Evolutionary conservation across 2,888 invertebrate genomes (phyloP).

Genomic region (Micoletzkya japonica): DNA sequence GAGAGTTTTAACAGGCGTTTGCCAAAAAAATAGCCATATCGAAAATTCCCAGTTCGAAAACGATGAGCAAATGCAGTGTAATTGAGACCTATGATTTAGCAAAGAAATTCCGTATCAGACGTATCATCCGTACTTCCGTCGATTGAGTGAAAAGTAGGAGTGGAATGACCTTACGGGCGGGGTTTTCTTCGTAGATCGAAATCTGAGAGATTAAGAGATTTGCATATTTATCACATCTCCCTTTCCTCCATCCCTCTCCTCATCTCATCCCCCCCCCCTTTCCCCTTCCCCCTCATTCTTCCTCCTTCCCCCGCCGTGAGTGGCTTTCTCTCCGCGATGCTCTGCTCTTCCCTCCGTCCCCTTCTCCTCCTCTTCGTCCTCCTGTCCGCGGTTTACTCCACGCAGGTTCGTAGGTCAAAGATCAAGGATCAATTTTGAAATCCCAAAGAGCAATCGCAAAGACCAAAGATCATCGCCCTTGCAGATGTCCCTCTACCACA

Average conservation of each 20-base stretch:
- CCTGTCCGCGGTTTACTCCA: neutral
- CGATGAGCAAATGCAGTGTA: no score
- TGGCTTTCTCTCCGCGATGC: neutral
- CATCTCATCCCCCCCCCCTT: neutral
- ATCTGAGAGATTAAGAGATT: no score
- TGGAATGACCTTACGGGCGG: no score
- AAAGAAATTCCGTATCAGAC: no score
- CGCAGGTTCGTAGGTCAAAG: neutral
- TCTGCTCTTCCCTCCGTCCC: slow-evolving; percentile 1
- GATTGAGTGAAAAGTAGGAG: no score
- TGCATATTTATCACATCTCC: neutral
- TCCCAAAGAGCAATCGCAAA: neutral
- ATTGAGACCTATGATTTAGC: no score
- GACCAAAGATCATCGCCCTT: neutral
- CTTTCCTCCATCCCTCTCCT: neutral
- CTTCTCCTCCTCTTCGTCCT: neutral
- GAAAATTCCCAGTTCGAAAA: no score
- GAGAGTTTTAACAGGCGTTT: no score
- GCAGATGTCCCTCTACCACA: no score
- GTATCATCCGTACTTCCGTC: no score
- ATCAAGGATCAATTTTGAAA: neutral
- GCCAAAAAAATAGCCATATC: no score
- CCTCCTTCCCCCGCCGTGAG: neutral
- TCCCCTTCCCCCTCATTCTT: neutral
- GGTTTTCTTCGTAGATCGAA: no score